A percentile compares a stretch with the other conserved stretches of the same genome.
Conservation (phyloP, 2,113 vertebrate genomes). For the Rattus rattus region DNA sequence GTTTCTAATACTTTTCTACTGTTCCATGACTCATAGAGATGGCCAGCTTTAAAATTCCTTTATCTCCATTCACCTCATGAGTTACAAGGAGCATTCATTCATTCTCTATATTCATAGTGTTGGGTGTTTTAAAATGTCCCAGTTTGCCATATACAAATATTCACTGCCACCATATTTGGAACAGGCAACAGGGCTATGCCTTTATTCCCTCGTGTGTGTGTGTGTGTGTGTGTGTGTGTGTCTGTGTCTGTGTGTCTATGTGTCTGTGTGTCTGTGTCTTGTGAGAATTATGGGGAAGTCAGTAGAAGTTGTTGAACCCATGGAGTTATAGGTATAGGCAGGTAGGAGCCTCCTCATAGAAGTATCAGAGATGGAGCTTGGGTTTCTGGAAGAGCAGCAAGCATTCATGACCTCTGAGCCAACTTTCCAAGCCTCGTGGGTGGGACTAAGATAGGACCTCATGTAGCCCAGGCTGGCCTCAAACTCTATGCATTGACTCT, state of each 20-base stretch:
- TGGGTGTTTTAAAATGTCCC: not conserved
- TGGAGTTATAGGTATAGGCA: not conserved
- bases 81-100: slow-evolving; percentile 44
- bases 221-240: not conserved
- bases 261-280: not conserved
- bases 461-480: not conserved
- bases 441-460: not conserved
- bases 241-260: fast-evolving
- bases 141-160: not conserved
- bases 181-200: not conserved
- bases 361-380: no score
- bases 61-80: slow-evolving; percentile 12
- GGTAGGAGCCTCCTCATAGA: not conserved
- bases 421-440: not conserved
- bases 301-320: not conserved
- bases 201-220: not conserved
- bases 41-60: slow-evolving; percentile 32
- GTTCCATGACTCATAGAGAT: slow-evolving; percentile 57
- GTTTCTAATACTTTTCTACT: slow-evolving; percentile 42
- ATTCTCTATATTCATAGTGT: not conserved
- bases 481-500: not conserved
- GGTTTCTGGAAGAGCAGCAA: not conserved
- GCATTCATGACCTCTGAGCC: not conserved
- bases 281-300: not conserved
- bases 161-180: not conserved